These are phyloP conservation scores for Eupithecia tripunctaria DNA, from an alignment of 2,888 invertebrate genomes.

Conservation along the genomic window DNA sequence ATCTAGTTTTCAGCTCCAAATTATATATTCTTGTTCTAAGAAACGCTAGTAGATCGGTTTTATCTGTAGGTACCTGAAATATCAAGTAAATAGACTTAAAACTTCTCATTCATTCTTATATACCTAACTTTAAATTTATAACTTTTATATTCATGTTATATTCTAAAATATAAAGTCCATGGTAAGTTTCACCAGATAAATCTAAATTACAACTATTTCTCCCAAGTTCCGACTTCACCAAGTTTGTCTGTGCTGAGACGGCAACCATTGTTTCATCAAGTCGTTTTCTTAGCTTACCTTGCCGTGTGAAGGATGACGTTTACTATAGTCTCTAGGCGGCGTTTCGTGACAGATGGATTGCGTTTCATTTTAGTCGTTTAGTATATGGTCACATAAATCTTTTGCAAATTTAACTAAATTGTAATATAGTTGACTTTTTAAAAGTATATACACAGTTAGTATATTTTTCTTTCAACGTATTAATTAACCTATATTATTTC, in stretches of 20 bases:
- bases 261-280: slow-evolving; percentile 49
- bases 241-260: slow-evolving; percentile 44
- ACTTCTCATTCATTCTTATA: neutral
- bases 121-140: neutral
- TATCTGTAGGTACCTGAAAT: neutral
- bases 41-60: neutral
- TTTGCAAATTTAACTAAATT: too few species aligned
- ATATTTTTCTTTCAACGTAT: too few species aligned
- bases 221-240: slow-evolving; percentile 18
- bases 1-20: too few species aligned
- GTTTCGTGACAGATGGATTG: too few species aligned
- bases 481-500: too few species aligned
- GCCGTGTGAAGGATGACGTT: slow-evolving; percentile 11
- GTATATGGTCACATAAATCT: too few species aligned
- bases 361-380: too few species aligned
- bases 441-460: too few species aligned
- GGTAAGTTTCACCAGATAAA: slow-evolving; percentile 5
- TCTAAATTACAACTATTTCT: slow-evolving; percentile 3
- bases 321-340: neutral
- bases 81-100: neutral
- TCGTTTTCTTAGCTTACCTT: slow-evolving; percentile 35
- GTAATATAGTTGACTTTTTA: too few species aligned
- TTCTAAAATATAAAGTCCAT: slow-evolving; percentile 6
- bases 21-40: too few species aligned
- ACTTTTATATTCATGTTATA: neutral